Evolutionary conservation across 2,113 vertebrate genomes (phyloP), one percentile per base, ranked within the genome.

Genomic region (Pao palembangensis): DNA sequence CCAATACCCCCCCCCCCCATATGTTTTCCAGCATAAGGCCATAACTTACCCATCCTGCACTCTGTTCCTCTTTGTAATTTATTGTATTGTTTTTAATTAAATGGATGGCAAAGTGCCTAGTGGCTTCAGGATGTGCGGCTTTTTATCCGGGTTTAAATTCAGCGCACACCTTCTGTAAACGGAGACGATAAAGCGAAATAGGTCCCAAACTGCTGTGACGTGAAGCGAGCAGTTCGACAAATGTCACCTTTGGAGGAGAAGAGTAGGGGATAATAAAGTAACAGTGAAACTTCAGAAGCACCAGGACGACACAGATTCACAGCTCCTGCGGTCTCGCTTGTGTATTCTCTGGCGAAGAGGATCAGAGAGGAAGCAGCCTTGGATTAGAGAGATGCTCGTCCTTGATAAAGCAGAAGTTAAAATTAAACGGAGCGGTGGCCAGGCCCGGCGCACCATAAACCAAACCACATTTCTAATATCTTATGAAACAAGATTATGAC

Each of bases 11-110:
- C 44, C 6, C n/a, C 44, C 2, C 16, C 15, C 51, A 50, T 71
- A 81, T 67, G 72, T 81, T 88, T 79, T 81, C 62, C 21, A 0
- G 55, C 64, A 34, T 77, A 67, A 78, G 78, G 78, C 83, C 77
- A 75, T 89, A 88, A 90, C 86, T 90, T 85, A 88, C 79, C 69
- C 77, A 58, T 55, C 64, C 75, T 79, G 52, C 63, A 74, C 44
- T 47, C 44, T 16, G 15, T 47, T 8, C 44, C 44, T n/a, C 17
- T 16, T 73, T 50, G 79, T 89, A 87, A 90, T 90, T 89, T 88
- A 90, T 82, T 67, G 80, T 84, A 81, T 90, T 82, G 85, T 82
- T 90, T 84, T 90, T 88, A 90, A 90, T 90, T 88, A 89, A 90
- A 87, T 87, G 68, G 84, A 90, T 87, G 81, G 81, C 75, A 70